Percentiles rank a stretch among this genome's conserved stretches.
These are phyloP conservation scores for Gallirallus australis DNA, from an alignment of 2,797 vertebrate species.

Conservation along the genomic window DNA sequence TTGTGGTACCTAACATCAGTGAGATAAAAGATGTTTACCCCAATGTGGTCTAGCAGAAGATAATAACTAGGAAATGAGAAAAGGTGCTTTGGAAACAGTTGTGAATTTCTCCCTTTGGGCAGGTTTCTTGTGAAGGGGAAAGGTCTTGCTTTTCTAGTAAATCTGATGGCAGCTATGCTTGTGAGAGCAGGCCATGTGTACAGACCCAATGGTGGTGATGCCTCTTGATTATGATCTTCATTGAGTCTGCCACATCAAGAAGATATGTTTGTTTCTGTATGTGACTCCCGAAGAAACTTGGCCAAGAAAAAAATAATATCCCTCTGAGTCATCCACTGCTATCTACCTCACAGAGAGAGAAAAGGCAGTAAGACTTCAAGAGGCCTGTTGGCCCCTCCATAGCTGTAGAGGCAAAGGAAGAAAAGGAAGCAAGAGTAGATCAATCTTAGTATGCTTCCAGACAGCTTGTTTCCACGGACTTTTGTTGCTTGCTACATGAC, in stretches of 20 bases:
- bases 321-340: conserved; percentile 36
- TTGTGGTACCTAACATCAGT: background rate
- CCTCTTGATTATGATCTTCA: conserved; percentile 27
- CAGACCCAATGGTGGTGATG: conserved; percentile 46
- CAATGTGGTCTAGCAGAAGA: background rate
- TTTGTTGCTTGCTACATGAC: background rate
- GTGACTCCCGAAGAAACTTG: conserved; percentile 41
- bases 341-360: background rate
- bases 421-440: background rate
- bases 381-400: background rate
- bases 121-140: conserved; percentile 30
- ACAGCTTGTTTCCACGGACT: background rate
- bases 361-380: background rate
- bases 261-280: conserved; percentile 28
- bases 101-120: conserved; percentile 56
- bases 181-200: conserved; percentile 49
- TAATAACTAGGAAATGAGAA: conserved; percentile 62
- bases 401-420: background rate
- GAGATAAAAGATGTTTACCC: conserved; percentile 59
- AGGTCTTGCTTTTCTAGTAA: conserved; percentile 53
- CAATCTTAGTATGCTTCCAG: background rate
- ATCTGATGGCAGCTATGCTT: background rate
- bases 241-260: conserved; percentile 30
- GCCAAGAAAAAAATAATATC: background rate
- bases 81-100: conserved; percentile 66